Conservation (phyloP, 1,140 invertebrate species). For the Anoplolepis gracilipes region DNA sequence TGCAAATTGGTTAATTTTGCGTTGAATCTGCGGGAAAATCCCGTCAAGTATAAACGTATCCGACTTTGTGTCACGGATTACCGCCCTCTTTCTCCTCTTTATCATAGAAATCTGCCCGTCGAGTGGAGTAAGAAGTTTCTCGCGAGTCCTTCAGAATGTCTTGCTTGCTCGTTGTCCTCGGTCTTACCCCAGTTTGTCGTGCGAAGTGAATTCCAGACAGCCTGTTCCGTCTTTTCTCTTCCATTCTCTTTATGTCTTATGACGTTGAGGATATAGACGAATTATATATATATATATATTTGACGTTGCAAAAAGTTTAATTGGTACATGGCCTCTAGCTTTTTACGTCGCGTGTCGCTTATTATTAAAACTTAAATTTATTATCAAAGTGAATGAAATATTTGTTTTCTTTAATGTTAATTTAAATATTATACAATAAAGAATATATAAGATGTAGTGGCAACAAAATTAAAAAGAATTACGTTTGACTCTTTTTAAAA, state of each 20-base stretch:
- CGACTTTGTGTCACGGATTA: background rate
- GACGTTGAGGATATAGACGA: background rate
- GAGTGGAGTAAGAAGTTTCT: background rate
- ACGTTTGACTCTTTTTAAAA: background rate
- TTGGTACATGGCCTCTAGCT: background rate
- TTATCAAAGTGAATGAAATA: background rate
- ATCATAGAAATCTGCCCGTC: background rate
- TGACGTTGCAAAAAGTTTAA: background rate
- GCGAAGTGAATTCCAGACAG: slow-evolving; percentile 23
- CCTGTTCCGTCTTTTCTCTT: background rate
- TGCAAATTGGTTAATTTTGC: slow-evolving; percentile 71
- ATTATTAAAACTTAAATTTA: no score
- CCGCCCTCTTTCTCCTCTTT: background rate
- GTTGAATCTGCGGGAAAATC: slow-evolving; percentile 55
- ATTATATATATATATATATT: slow-evolving; percentile 6
- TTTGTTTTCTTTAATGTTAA: background rate
- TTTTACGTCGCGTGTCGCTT: background rate
- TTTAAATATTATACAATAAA: background rate
- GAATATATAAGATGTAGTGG: no score
- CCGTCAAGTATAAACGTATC: slow-evolving; percentile 39
- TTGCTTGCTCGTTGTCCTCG: background rate
- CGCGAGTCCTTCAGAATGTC: background rate
- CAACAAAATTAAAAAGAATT: background rate
- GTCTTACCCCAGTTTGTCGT: slow-evolving; percentile 38
- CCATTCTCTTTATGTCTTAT: slow-evolving; percentile 49